Evolutionary conservation across 2,113 vertebrate species (phyloP).

Genomic region (Poeciliopsis retropinna): DNA sequence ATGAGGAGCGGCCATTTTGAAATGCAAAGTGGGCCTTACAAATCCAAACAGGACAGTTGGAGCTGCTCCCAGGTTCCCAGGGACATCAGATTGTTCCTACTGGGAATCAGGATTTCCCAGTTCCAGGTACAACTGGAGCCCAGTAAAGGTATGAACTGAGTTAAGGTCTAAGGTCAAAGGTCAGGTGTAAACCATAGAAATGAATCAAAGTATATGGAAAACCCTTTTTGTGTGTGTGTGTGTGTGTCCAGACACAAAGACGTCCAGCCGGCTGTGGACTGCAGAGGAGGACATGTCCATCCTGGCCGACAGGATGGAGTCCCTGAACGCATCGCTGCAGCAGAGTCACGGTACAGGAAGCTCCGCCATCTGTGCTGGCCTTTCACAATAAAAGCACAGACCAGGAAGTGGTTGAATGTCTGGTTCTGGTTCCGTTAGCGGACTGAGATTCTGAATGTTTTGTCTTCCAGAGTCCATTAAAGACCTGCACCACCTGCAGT

Average conservation of each 20-base stretch:
- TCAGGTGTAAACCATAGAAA: too few species aligned
- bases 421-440: background rate
- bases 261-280: slow-evolving; percentile 1
- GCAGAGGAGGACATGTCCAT: slow-evolving; percentile 17
- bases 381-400: background rate
- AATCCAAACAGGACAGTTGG: too few species aligned
- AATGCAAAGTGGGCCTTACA: too few species aligned
- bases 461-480: slow-evolving; percentile 26
- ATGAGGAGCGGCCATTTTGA: too few species aligned
- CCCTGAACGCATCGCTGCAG: slow-evolving; percentile 33
- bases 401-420: background rate
- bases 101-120: too few species aligned
- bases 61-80: too few species aligned
- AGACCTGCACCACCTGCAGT: slow-evolving; percentile 26
- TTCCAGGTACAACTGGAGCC: too few species aligned
- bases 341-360: slow-evolving; percentile 7
- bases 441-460: background rate
- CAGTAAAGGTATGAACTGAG: too few species aligned
- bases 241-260: slow-evolving; percentile 13
- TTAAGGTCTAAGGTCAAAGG: too few species aligned
- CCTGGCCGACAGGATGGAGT: slow-evolving; percentile 9
- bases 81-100: too few species aligned
- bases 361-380: too few species aligned
- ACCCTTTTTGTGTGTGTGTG: background rate
- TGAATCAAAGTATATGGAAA: too few species aligned